Conservation (phyloP, 1,140 invertebrate genomes). For the Diorhabda carinulata region DNA sequence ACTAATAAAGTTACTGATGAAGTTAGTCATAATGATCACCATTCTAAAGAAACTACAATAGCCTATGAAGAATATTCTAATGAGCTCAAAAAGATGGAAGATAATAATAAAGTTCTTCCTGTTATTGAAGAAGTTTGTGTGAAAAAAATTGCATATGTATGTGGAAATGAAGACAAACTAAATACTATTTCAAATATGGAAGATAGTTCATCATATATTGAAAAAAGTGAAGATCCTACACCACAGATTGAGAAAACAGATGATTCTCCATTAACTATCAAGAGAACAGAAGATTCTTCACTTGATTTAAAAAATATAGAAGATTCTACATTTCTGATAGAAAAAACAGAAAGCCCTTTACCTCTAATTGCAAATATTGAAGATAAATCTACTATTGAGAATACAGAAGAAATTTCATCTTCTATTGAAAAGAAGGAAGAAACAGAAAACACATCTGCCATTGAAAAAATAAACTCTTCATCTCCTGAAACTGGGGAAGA, state of each 20-base stretch:
- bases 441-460: background rate
- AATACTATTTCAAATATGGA: background rate
- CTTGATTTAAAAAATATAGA: too few relatives aligned
- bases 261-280: background rate
- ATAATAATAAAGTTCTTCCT: constrained; percentile 1
- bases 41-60: too few relatives aligned
- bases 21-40: too few relatives aligned
- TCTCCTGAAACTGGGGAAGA: background rate
- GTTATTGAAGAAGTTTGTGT: constrained; percentile 27
- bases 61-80: too few relatives aligned
- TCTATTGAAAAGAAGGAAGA: background rate
- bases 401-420: background rate
- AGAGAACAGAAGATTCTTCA: background rate
- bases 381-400: background rate
- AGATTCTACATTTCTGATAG: too few relatives aligned
- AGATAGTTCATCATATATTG: too few relatives aligned
- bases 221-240: constrained; percentile 3
- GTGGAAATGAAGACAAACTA: constrained; percentile 15
- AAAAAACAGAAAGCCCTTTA: too few relatives aligned
- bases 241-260: background rate
- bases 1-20: too few relatives aligned
- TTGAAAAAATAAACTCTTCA: background rate
- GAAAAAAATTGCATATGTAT: constrained; percentile 31
- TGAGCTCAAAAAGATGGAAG: background rate
- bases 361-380: too few relatives aligned